Evolutionary conservation across 1,140 invertebrate species (phyloP), one percentile per base, ranked within the genome.

Genomic region (Drosophila sp.): DNA sequence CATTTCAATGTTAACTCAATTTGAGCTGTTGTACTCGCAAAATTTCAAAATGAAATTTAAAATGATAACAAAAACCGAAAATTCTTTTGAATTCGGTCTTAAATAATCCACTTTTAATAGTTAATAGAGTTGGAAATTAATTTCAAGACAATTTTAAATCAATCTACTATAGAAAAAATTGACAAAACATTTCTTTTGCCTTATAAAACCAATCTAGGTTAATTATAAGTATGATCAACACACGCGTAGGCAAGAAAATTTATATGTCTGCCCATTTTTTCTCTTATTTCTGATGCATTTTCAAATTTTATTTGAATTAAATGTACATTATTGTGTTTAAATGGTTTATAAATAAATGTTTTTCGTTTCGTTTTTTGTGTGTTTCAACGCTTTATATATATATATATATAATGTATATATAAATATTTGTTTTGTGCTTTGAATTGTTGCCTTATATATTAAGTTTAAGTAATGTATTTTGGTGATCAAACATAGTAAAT

Each of bases 281-380:
- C 27, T 76, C 63, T 72, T 84, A 85, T 82, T 86, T 70, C 66
- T 86, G 75, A 82, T 86, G 75, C 79, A 87, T 79, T 86, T 66
- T 86, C 83, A 86, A 86, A 86, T 86, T 86, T 78, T 87, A 86
- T 86, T 86, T 86, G 83, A 86, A 87, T 86, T 86, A 86, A 86
- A 83, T 86, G 68, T 86, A 86, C 79, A 87, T 79, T 86, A 86
- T 85, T 80, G 79, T 81, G 78, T 85, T 85, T 71, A 56, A 50
- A 50, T 29, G 82, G 66, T 87, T 81, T 62, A 86, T 87, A 87
- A 86, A 86, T 82, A 82, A 82, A 50, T 50, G 44, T 78, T 61
- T 67, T 27, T 72, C 27, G 32, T 47, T 61, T 55, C 10, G 32
- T 55, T 72, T 50, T 30, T 41, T 60, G 61, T 80, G 80, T 80